Conservation (phyloP, 2,888 invertebrate species). For the Bedellia somnulentella region DNA sequence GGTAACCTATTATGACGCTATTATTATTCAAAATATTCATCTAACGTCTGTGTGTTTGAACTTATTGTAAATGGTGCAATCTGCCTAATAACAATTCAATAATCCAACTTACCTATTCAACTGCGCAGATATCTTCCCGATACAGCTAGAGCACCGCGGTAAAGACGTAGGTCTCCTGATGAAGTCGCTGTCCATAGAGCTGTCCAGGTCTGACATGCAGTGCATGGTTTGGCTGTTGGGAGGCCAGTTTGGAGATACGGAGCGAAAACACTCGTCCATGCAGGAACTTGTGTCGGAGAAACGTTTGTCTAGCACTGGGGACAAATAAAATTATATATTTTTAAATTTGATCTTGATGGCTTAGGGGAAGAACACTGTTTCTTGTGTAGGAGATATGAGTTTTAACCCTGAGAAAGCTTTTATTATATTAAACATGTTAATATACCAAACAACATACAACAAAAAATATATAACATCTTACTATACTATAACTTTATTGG, state of each 20-base stretch:
- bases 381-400: not conserved
- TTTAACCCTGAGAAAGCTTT: not conserved
- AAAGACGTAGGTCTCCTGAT: slow-evolving; percentile 39
- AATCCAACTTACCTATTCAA: slow-evolving; percentile 59
- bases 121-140: slow-evolving; percentile 71
- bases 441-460: too few species aligned
- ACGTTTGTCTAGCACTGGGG: slow-evolving; percentile 43
- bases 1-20: too few species aligned
- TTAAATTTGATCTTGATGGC: not conserved
- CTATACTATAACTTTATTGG: too few species aligned
- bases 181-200: slow-evolving; percentile 39
- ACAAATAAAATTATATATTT: not conserved
- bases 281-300: slow-evolving; percentile 48
- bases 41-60: too few species aligned
- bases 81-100: too few species aligned
- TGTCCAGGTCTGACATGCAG: slow-evolving; percentile 44
- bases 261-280: slow-evolving; percentile 46
- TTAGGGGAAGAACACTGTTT: too few species aligned
- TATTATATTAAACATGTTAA: too few species aligned
- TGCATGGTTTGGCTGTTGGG: slow-evolving; percentile 50
- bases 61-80: too few species aligned
- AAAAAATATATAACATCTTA: too few species aligned
- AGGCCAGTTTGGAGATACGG: slow-evolving; percentile 44
- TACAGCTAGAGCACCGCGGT: slow-evolving; percentile 74
- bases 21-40: too few species aligned